Percentiles rank a stretch among this genome's conserved stretches.
Conservation (phyloP, 2,113 vertebrate genomes). For the Suncus etruscus region DNA sequence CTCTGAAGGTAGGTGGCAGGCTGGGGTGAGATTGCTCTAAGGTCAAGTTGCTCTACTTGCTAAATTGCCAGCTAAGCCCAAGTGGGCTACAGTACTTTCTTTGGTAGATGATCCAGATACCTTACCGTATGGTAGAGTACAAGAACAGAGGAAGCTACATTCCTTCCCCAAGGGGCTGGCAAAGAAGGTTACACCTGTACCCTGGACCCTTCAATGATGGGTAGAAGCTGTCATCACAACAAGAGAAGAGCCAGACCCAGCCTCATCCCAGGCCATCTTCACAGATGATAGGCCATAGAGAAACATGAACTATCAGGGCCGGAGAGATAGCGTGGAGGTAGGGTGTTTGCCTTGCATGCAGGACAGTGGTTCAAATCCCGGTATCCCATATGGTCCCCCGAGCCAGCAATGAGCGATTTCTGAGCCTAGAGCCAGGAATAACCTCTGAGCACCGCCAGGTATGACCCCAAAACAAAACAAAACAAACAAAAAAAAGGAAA, state of each 20-base stretch:
- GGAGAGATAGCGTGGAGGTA: no score
- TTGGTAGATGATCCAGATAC: constrained; percentile 9
- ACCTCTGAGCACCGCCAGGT: no score
- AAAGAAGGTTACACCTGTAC: background rate
- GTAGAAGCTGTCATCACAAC: background rate
- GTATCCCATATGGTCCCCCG: no score
- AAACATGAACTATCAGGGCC: background rate
- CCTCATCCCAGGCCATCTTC: background rate
- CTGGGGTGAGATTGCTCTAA: background rate
- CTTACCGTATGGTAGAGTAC: background rate
- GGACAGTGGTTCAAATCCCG: no score
- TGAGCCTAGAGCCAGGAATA: no score
- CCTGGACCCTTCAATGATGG: no score
- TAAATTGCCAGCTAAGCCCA: background rate
- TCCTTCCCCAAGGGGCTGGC: background rate
- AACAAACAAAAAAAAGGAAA: no score
- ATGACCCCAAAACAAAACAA: no score
- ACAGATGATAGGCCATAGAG: background rate
- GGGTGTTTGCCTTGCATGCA: no score
- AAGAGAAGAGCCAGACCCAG: background rate
- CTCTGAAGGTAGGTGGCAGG: constrained; percentile 91
- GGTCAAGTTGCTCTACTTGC: no score
- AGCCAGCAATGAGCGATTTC: no score
- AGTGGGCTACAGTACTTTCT: background rate
- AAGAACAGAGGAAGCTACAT: background rate